Conservation (phyloP, 2,113 vertebrate genomes). For the Camelus bactrianus region DNA sequence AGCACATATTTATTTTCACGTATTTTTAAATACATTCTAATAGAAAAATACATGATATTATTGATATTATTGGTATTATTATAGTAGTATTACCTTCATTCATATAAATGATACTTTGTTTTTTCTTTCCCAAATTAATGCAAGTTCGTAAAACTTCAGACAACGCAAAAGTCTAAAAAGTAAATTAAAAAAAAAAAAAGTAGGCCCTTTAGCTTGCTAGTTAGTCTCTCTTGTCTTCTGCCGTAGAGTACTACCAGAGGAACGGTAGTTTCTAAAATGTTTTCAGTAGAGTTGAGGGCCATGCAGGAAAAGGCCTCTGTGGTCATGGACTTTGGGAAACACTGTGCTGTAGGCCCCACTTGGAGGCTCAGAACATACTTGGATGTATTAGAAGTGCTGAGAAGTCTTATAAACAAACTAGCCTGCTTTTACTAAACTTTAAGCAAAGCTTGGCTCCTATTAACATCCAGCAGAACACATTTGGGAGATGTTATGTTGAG, state of each 20-base stretch:
- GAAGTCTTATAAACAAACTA: not conserved
- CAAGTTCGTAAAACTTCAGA: not conserved
- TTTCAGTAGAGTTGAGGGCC: not conserved
- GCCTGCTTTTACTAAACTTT: not conserved
- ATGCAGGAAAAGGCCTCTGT: not conserved
- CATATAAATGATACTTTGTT: not conserved
- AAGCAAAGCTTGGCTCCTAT: not conserved
- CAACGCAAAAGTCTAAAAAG: not conserved
- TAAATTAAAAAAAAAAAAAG: not conserved
- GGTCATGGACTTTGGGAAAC: not conserved
- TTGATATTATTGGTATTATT: not conserved
- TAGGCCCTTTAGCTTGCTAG: not conserved
- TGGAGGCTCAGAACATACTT: not conserved
- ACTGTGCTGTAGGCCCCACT: accelerated
- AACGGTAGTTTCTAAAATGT: not conserved
- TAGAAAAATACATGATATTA: not conserved
- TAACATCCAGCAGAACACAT: not conserved
- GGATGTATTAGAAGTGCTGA: not conserved
- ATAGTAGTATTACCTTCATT: not conserved
- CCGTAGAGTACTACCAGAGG: not conserved
- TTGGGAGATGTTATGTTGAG: not conserved
- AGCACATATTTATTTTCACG: not conserved
- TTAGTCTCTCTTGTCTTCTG: not conserved
- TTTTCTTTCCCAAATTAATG: not conserved
- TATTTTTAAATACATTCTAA: not conserved